Evolutionary conservation across 2,113 vertebrate species (phyloP).

Genomic region (Ageneiosus marmoratus): DNA sequence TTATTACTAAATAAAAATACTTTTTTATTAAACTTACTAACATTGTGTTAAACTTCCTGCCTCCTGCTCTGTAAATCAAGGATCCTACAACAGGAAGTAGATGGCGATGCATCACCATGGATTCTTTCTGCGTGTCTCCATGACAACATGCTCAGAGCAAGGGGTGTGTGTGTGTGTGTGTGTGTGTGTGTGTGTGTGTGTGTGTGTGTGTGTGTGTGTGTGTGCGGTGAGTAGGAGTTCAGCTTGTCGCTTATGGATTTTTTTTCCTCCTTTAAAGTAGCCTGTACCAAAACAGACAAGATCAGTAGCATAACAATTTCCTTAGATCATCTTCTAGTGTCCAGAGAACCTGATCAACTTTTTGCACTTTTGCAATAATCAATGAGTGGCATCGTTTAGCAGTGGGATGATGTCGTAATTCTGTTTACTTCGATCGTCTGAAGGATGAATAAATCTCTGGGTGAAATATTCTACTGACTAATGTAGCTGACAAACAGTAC

Average conservation of each 20-base stretch:
- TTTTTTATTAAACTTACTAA: not conserved
- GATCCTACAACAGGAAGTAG: conserved; percentile 52
- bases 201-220: conserved; percentile 34
- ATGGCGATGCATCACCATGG: conserved; percentile 47
- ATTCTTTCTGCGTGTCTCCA: conserved; percentile 54
- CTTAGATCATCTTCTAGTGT: not conserved
- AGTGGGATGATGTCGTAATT: not conserved
- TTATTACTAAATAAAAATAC: not conserved
- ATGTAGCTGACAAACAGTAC: not conserved
- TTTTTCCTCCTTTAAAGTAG: conserved; percentile 21
- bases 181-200: conserved; percentile 32
- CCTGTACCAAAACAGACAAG: conserved; percentile 10
- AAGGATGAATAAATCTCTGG: not conserved
- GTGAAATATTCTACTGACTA: not conserved
- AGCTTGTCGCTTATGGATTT: conserved; percentile 44
- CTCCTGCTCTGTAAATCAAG: conserved; percentile 25
- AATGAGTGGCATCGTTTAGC: not conserved
- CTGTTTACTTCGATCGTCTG: not conserved
- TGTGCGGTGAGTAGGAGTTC: conserved; percentile 48
- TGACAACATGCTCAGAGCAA: conserved; percentile 53
- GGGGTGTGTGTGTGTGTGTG: conserved; percentile 31
- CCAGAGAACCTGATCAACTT: not conserved
- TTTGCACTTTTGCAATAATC: not conserved
- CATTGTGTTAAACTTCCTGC: not conserved
- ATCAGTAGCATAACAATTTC: not conserved